Conservation (phyloP, 2,888 invertebrate genomes). For the Meta bourneti region DNA sequence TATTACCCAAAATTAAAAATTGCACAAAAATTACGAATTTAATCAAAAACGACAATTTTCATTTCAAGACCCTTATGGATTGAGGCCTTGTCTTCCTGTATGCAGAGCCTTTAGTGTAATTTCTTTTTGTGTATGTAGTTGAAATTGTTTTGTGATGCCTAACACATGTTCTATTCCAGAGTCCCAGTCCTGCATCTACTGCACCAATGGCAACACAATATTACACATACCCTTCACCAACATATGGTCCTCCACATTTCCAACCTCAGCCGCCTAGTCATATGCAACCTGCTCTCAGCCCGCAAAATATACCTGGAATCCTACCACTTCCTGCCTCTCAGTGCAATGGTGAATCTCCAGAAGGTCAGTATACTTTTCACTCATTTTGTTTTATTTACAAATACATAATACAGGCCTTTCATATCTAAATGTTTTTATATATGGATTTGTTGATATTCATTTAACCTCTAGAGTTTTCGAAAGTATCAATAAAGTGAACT, state of each 20-base stretch:
- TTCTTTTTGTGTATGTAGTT: too few relatives aligned
- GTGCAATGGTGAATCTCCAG: constrained; percentile 68
- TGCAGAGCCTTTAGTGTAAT: too few relatives aligned
- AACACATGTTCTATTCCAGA: constrained; percentile 28
- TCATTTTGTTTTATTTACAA: background rate
- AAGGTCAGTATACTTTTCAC: constrained; percentile 29
- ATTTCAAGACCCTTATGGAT: too few relatives aligned
- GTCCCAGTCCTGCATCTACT: constrained; percentile 69
- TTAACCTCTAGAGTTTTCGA: too few relatives aligned
- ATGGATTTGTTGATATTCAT: too few relatives aligned
- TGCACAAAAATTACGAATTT: too few relatives aligned
- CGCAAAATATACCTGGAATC: constrained; percentile 61
- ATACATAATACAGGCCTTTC: too few relatives aligned
- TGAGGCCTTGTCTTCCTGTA: too few relatives aligned
- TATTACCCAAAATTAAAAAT: too few relatives aligned
- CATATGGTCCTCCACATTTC: constrained; percentile 68
- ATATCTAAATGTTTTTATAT: background rate
- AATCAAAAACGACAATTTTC: too few relatives aligned
- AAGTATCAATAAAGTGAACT: too few relatives aligned
- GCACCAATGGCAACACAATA: constrained; percentile 50
- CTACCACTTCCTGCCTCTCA: constrained; percentile 58
- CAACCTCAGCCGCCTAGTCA: constrained; percentile 75
- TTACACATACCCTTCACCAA: constrained; percentile 66
- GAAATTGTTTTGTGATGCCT: too few relatives aligned
- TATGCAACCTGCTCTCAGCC: constrained; percentile 70